A percentile compares a stretch with the other conserved stretches of the same genome.
Conservation (phyloP, 53 echinoderm and acorn worm species). For the Glandiceps talaboti region DNA sequence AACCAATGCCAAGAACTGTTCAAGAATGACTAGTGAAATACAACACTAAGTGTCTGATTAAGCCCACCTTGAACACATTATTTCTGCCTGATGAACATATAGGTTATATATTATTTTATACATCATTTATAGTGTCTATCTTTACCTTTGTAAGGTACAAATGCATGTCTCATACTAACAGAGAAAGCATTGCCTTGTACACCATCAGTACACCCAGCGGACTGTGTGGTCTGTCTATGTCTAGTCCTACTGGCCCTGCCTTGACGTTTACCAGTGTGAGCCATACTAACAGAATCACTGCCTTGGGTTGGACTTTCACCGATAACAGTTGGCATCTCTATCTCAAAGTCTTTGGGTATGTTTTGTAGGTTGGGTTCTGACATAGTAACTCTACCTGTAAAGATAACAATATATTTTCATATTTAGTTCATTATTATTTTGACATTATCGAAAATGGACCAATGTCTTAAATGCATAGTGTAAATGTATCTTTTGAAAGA, state of each 20-base stretch:
- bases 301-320: conserved; percentile 75
- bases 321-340: conserved; percentile 76
- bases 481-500: background rate
- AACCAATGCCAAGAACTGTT: too few species aligned
- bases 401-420: background rate
- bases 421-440: too few species aligned
- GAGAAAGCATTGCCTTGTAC: conserved; percentile 43
- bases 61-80: too few species aligned
- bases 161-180: conserved; percentile 76
- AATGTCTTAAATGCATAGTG: background rate
- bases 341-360: conserved; percentile 95
- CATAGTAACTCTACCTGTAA: conserved; percentile 67
- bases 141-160: too few species aligned
- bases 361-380: conserved; percentile 89
- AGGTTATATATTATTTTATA: too few species aligned
- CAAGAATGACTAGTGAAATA: too few species aligned
- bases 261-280: background rate
- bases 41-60: too few species aligned
- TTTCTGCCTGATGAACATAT: too few species aligned
- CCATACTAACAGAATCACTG: background rate
- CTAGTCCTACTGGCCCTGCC: background rate
- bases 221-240: background rate
- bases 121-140: too few species aligned
- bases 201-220: background rate
- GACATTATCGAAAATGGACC: too few species aligned